Conservation (phyloP, 2,888 invertebrate species). For the Bruchidius siliquastri region DNA sequence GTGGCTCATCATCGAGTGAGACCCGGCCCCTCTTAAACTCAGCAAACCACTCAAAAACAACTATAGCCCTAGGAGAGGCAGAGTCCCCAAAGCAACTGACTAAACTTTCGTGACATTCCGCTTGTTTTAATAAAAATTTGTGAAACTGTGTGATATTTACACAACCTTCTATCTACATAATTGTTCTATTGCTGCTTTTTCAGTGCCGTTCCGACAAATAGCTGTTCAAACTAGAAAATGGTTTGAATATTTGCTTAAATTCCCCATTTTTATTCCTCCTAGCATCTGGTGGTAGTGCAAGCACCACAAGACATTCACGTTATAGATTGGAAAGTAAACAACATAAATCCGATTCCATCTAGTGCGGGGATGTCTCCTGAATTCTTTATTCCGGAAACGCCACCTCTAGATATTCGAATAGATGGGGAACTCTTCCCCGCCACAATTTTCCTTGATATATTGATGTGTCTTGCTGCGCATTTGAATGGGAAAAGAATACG, state of each 20-base stretch:
- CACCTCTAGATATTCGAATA: not conserved
- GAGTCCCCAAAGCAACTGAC: too few species aligned
- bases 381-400: not conserved
- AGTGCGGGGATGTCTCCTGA: not conserved
- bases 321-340: not conserved
- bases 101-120: too few species aligned
- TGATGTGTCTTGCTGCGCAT: not conserved
- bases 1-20: too few species aligned
- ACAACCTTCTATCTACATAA: too few species aligned
- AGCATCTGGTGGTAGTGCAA: not conserved
- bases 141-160: too few species aligned
- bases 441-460: not conserved
- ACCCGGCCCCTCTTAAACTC: too few species aligned
- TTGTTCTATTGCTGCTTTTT: too few species aligned
- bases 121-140: too few species aligned
- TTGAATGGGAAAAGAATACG: not conserved
- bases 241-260: not conserved
- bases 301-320: not conserved
- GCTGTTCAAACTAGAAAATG: not conserved
- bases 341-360: not conserved
- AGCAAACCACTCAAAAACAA: too few species aligned
- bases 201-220: too few species aligned
- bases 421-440: not conserved
- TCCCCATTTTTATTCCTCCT: not conserved
- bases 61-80: too few species aligned